Conservation (phyloP, 2,888 invertebrate species). For the Eupithecia pulchellata region DNA sequence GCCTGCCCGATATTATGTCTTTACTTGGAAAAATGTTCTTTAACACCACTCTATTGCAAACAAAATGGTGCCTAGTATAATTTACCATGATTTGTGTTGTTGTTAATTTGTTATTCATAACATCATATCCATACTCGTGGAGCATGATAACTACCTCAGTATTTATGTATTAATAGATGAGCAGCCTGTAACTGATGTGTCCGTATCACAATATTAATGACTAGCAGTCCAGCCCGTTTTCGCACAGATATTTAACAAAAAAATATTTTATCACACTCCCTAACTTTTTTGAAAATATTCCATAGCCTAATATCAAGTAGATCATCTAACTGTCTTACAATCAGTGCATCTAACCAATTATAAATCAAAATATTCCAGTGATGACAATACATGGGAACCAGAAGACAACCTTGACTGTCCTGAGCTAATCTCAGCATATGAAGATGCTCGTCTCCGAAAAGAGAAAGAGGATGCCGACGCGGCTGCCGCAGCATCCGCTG, state of each 20-base stretch:
- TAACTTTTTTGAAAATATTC: no score
- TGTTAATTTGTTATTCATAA: neutral
- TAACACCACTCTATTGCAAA: no score
- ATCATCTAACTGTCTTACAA: neutral
- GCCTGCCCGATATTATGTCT: no score
- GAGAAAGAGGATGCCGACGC: conserved; percentile 63
- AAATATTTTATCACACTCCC: no score
- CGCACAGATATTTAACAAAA: no score
- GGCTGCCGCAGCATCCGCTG: conserved; percentile 38
- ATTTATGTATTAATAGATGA: neutral
- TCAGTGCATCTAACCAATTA: neutral
- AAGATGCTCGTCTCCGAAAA: conserved; percentile 84
- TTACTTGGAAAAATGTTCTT: no score
- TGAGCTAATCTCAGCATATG: conserved; percentile 89
- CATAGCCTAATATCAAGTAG: no score
- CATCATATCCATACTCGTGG: no score
- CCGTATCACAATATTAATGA: no score
- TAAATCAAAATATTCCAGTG: conserved; percentile 68
- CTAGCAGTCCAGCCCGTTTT: no score
- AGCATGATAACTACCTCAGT: neutral
- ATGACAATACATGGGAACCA: conserved; percentile 94
- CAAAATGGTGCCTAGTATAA: no score
- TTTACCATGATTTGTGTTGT: neutral
- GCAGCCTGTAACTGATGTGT: no score
- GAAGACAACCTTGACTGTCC: conserved; percentile 93